Base-by-base conservation (phyloP, 2,797 vertebrate genomes). In the Brachyrhaphis roseni region DNA sequence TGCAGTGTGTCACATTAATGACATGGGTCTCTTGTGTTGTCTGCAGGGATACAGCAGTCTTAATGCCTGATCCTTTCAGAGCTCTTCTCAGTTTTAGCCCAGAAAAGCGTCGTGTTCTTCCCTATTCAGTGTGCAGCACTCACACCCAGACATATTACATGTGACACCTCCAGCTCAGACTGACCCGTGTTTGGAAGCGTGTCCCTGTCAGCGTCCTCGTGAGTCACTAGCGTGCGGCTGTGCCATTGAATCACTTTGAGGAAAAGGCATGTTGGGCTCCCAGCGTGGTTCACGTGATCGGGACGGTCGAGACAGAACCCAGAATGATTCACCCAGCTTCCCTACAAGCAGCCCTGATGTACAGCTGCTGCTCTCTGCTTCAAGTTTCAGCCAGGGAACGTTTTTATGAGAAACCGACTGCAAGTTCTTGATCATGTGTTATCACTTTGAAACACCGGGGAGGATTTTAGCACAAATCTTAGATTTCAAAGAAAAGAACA, bases 141-240 rank as follows among this genome's bases (percentile, higher is more conserved):
- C 4, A 72, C 57, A 26, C 34, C 75, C 78, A 73, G 66, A 77
- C 76, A 53, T 23, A 85, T 81, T 66, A 55, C 76, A 71, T 73
- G n/a, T 80, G 83, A 64, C 80, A 76, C 36, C 59, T 78, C 47
- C 59, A 72, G 70, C 79, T 78, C 76, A 15, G 47, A 72, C 57
- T 53, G 62, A 16, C 72, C 0, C 66, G 47, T 39, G 62, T 70
- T 72, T 59, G 45, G 11, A 13, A 53, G 64, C 74, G 74, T 45
- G 86, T 39, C 72, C 8, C 26, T 84, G 77, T 78, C 53, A 74
- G 87, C 11, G 3, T 74, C 59, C 5, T 18, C 41, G 0, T 89
- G 87, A 91, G 51, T 90, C 90, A 92, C 39, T 62, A 59, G 43
- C 83, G 66, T 74, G 76, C 11, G 23, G 71, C 10, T 0, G 20